Conservation (phyloP, 35 echinoderm and acorn worm species). For the Chiridota heheva region DNA sequence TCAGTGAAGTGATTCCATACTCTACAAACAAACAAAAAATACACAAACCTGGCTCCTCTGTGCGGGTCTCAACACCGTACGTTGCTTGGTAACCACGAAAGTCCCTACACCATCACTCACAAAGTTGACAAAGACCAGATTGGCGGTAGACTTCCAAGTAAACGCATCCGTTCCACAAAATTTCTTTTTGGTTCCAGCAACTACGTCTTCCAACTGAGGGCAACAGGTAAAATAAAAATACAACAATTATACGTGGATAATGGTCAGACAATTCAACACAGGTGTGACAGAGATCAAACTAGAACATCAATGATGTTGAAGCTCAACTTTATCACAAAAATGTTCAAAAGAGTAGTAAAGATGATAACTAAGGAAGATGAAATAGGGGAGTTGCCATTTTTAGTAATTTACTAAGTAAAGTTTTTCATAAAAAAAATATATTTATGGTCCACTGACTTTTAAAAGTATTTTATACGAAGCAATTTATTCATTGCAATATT, state of each 20-base stretch:
- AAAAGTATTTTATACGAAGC: no score
- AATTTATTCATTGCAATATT: not conserved
- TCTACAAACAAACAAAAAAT: not conserved
- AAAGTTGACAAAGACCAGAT: slow-evolving; percentile 62
- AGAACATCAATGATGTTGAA: no score
- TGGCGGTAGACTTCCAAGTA: slow-evolving; percentile 49
- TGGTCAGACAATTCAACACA: not conserved
- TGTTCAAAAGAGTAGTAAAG: no score
- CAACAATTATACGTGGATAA: not conserved
- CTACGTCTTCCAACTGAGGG: slow-evolving; percentile 44
- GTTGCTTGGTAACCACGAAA: slow-evolving; percentile 37
- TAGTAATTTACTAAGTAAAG: not conserved
- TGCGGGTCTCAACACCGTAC: slow-evolving; percentile 13
- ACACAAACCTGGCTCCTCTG: slow-evolving; percentile 28
- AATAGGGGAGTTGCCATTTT: not conserved
- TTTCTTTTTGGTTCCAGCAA: not conserved
- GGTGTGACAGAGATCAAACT: not conserved
- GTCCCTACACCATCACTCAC: slow-evolving; percentile 14
- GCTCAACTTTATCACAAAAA: no score
- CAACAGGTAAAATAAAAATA: not conserved
- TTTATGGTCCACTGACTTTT: not conserved
- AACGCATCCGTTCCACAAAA: slow-evolving; percentile 55
- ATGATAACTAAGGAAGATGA: no score
- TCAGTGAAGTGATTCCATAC: no score
- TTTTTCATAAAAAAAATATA: not conserved